These are phyloP conservation scores for Elanoides forficatus DNA, from an alignment of 2,113 vertebrate genomes.

Conservation along the genomic window DNA sequence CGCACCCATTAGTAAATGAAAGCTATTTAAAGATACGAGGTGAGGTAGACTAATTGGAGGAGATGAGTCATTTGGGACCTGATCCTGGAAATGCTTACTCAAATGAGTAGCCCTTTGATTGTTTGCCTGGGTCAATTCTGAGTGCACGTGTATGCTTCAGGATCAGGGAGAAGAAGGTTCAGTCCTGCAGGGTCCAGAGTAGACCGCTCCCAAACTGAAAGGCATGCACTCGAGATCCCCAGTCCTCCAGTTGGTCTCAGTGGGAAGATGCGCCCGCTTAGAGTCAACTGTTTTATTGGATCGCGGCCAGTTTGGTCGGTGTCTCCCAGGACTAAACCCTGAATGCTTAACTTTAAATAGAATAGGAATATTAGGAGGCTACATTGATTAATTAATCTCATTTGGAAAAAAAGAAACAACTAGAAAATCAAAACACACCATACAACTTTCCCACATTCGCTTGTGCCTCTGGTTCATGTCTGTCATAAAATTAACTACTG, in stretches of 20 bases:
- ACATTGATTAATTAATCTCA: constrained; percentile 11
- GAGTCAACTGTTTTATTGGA: not conserved
- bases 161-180: not conserved
- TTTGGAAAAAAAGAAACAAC: not conserved
- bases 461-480: constrained; percentile 25
- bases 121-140: not conserved
- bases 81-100: constrained; percentile 44
- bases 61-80: constrained; percentile 52
- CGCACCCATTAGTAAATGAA: constrained; percentile 3
- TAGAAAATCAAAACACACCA: not conserved
- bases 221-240: not conserved
- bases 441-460: constrained; percentile 1
- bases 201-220: not conserved
- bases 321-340: not conserved
- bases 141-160: not conserved
- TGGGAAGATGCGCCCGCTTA: not conserved
- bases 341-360: not conserved
- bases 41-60: constrained; percentile 40
- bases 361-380: not conserved
- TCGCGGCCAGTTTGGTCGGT: not conserved
- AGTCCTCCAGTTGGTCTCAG: not conserved
- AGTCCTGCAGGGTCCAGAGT: not conserved
- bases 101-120: constrained; percentile 26
- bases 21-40: constrained; percentile 53
- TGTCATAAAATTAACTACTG: constrained; percentile 49